phyloP scores from a whole-genome alignment of 2,797 vertebrate species.

The Decapterus maruadsi region DNA sequence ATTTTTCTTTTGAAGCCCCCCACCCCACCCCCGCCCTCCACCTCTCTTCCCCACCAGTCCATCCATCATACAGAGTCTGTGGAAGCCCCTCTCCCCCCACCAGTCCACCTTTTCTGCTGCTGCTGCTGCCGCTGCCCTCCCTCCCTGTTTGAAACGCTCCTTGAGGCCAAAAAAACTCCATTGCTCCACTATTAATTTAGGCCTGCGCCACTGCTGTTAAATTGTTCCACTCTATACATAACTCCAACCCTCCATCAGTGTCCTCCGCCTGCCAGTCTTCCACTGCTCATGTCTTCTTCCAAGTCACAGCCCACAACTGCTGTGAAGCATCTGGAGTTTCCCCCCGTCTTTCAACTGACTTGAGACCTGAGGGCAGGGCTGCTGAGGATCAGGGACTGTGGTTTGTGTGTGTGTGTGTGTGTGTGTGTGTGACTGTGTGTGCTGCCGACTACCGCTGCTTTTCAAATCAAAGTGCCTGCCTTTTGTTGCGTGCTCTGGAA shows the following conservation, averaged over 20 bases:
- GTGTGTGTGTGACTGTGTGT: slow-evolving; percentile 31
- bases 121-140: slow-evolving; percentile 45
- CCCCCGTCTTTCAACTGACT: slow-evolving; percentile 66
- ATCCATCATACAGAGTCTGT: slow-evolving; percentile 80
- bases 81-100: slow-evolving; percentile 65
- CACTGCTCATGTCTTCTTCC: slow-evolving; percentile 44
- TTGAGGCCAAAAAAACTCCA: slow-evolving; percentile 45
- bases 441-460: slow-evolving; percentile 62
- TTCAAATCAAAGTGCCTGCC: slow-evolving; percentile 80
- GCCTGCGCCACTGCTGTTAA: slow-evolving; percentile 50
- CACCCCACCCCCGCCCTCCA: slow-evolving; percentile 20
- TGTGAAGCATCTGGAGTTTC: slow-evolving; percentile 82
- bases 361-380: slow-evolving; percentile 76
- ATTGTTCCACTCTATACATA: slow-evolving; percentile 66
- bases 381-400: slow-evolving; percentile 63
- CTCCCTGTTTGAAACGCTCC: slow-evolving; percentile 28
- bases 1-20: slow-evolving; percentile 77
- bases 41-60: slow-evolving; percentile 67
- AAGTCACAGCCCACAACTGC: slow-evolving; percentile 73
- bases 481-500: slow-evolving; percentile 81
- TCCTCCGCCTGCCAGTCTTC: slow-evolving; percentile 56
- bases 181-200: slow-evolving; percentile 66
- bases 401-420: slow-evolving; percentile 32
- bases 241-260: slow-evolving; percentile 61
- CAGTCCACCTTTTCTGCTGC: slow-evolving; percentile 22